These are phyloP conservation scores for Epiblema foenella DNA, from an alignment of 2,888 invertebrate species.

Conservation along the genomic window DNA sequence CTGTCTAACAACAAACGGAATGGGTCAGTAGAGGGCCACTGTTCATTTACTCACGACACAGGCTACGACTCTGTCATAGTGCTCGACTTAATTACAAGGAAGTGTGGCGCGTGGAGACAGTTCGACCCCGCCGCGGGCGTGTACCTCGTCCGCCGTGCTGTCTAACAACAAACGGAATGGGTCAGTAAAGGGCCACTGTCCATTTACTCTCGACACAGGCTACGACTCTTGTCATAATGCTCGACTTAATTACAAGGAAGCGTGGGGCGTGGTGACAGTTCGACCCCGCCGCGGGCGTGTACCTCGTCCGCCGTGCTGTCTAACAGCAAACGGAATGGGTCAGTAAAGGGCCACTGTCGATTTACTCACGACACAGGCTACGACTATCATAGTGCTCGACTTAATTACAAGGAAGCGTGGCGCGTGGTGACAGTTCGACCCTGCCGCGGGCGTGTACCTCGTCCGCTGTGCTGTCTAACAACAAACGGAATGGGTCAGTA, in stretches of 20 bases:
- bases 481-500: not conserved
- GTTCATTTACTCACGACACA: not conserved
- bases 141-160: slow-evolving; percentile 85
- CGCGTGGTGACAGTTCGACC: not conserved
- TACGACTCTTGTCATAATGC: no score
- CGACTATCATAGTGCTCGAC: no score
- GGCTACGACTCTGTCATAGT: no score
- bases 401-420: no score
- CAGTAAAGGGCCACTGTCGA: not conserved
- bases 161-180: not conserved
- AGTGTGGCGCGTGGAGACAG: not conserved
- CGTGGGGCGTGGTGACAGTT: not conserved
- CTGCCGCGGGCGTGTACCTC: slow-evolving; percentile 63
- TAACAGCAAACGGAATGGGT: not conserved
- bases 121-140: no score
- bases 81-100: no score
- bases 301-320: slow-evolving; percentile 85
- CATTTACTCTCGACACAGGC: not conserved
- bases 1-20: slow-evolving; percentile 33
- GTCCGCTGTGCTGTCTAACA: slow-evolving; percentile 80
- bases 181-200: not conserved
- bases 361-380: not conserved
- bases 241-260: no score
- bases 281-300: no score
- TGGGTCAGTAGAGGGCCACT: not conserved